Evolutionary conservation across 2,888 invertebrate genomes (phyloP).

Genomic region (Iphiclides podalirius): DNA sequence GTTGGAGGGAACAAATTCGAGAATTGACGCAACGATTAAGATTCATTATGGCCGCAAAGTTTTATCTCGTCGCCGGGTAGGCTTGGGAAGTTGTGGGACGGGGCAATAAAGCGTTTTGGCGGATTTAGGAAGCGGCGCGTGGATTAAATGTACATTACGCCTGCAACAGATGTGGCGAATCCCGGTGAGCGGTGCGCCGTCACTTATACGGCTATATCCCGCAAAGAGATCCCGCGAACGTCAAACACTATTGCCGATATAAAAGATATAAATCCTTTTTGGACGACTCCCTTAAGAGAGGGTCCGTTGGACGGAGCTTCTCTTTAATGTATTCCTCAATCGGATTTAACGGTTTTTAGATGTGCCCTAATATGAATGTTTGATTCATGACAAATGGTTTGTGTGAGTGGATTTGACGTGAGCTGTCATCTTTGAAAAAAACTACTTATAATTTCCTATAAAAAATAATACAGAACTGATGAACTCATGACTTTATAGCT

Average conservation of each 20-base stretch:
- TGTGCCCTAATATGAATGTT: conserved; percentile 18
- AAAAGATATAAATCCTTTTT: conserved; percentile 24
- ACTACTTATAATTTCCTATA: too few species aligned
- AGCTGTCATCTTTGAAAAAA: too few species aligned
- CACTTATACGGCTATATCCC: conserved; percentile 22
- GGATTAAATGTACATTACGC: conserved; percentile 74
- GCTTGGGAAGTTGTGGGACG: conserved; percentile 62
- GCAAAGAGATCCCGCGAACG: conserved; percentile 21
- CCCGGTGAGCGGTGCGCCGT: conserved; percentile 25
- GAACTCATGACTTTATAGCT: too few species aligned
- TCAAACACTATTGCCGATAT: conserved; percentile 25
- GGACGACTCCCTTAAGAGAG: conserved; percentile 4
- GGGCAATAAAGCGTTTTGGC: conserved; percentile 78
- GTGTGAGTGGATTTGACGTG: too few species aligned
- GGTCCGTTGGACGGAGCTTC: conserved; percentile 9
- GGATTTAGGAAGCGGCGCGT: conserved; percentile 68
- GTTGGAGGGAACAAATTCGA: conserved; percentile 27
- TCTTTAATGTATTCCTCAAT: conserved; percentile 21
- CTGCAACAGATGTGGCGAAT: conserved; percentile 58
- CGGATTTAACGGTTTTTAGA: conserved; percentile 18
- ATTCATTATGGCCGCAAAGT: conserved; percentile 78
- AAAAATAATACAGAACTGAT: too few species aligned
- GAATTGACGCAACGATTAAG: conserved; percentile 73
- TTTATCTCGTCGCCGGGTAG: conserved; percentile 65
- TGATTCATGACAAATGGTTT: conserved; percentile 3